phyloP scores from a whole-genome alignment of 1,140 invertebrate genomes.

The Protaetia brevitarsis region DNA sequence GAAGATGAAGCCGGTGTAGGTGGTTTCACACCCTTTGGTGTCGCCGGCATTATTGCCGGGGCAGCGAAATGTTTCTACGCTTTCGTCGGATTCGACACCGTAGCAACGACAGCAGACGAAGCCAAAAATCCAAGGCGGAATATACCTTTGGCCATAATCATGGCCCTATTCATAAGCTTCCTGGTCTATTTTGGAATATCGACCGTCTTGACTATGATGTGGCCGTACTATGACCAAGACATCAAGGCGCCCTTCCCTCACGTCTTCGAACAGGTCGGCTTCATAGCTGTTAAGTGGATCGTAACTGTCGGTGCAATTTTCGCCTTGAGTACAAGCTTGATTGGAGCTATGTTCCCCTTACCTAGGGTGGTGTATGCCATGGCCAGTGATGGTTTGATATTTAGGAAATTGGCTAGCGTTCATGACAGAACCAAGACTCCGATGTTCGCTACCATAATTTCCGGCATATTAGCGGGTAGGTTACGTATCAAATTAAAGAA shows the following conservation, averaged over 20 bases:
- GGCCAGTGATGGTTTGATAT: constrained; percentile 84
- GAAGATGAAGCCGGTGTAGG: constrained; percentile 59
- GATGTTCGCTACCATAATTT: constrained; percentile 74
- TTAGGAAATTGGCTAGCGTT: constrained; percentile 68
- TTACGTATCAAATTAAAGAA: neutral
- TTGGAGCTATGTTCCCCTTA: constrained; percentile 88
- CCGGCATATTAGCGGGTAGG: constrained; percentile 63
- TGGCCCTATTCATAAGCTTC: constrained; percentile 77
- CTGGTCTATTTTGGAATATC: constrained; percentile 82
- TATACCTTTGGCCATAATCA: constrained; percentile 82
- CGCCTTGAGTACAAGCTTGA: constrained; percentile 70
- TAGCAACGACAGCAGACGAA: constrained; percentile 81
- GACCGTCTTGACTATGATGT: constrained; percentile 85
- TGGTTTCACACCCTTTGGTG: constrained; percentile 81
- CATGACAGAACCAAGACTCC: constrained; percentile 77
- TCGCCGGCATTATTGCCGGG: constrained; percentile 75
- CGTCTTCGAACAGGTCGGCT: constrained; percentile 73
- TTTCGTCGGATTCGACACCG: constrained; percentile 86
- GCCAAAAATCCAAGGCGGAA: constrained; percentile 84
- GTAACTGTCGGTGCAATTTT: constrained; percentile 84
- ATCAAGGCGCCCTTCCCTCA: constrained; percentile 78
- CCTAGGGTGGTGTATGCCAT: constrained; percentile 88
- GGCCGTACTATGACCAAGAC: constrained; percentile 84
- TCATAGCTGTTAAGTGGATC: constrained; percentile 76
- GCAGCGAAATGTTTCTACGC: constrained; percentile 91